Conservation (phyloP, 2,888 invertebrate genomes). For the Drosophila eohydei region DNA sequence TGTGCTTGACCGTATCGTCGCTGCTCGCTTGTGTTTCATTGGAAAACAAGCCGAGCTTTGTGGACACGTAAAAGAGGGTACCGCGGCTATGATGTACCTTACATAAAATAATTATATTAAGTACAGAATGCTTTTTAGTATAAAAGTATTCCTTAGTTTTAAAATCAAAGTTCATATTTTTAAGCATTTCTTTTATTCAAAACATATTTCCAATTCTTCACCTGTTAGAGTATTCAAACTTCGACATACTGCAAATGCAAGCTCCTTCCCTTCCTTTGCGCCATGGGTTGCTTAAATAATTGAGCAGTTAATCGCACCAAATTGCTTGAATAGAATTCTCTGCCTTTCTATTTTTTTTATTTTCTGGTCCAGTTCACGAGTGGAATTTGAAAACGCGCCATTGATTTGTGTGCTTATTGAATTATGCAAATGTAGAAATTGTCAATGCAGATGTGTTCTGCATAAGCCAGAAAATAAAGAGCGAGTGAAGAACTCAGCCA, state of each 20-base stretch:
- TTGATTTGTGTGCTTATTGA: constrained; percentile 76
- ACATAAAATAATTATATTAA: too few species aligned
- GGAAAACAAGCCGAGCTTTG: constrained; percentile 46
- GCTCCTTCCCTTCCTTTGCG: neutral
- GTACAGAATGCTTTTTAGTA: too few species aligned
- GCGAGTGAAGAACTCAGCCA: neutral
- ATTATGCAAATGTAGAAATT: constrained; percentile 75
- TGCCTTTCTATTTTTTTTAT: constrained; percentile 9
- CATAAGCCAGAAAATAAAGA: constrained; percentile 24
- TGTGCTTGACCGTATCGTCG: constrained; percentile 54
- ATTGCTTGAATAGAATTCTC: constrained; percentile 72
- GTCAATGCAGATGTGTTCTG: constrained; percentile 57
- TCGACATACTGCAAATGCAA: neutral
- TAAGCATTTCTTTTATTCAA: neutral
- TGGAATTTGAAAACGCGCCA: constrained; percentile 36
- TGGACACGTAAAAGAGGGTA: neutral
- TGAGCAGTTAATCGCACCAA: constrained; percentile 78
- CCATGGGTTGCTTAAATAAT: constrained; percentile 71
- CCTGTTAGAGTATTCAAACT: constrained; percentile 4
- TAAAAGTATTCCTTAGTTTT: neutral
- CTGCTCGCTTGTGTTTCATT: constrained; percentile 49
- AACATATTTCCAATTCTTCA: neutral
- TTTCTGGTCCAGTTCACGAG: constrained; percentile 2
- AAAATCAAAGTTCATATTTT: neutral
- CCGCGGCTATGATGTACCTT: neutral